Conservation (phyloP, 2,113 vertebrate species). For the Melospiza melodia region DNA sequence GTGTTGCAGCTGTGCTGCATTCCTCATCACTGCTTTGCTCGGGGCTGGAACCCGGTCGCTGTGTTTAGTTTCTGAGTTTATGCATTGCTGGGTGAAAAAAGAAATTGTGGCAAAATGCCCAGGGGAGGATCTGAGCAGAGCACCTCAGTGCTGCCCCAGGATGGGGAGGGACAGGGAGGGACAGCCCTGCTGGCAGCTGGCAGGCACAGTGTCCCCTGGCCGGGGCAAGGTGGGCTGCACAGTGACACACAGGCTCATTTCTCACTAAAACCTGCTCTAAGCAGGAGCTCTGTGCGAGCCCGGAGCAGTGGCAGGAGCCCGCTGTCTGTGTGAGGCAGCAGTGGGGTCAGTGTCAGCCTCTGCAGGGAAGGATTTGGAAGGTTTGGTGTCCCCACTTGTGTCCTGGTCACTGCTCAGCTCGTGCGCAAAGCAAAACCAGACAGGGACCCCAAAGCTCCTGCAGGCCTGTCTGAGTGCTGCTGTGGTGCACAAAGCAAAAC, state of each 20-base stretch:
- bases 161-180: not conserved
- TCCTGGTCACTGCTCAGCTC: not conserved
- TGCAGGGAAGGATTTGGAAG: not conserved
- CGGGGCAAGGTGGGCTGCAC: not conserved
- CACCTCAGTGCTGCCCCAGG: not conserved
- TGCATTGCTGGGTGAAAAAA: not conserved
- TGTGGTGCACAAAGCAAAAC: not conserved
- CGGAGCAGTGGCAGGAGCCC: accelerated
- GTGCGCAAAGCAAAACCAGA: accelerated
- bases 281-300: not conserved
- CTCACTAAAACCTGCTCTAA: not conserved
- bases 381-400: not conserved
- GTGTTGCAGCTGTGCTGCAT: not conserved
- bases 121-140: not conserved
- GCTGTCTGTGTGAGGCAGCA: accelerated
- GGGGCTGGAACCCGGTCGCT: not conserved
- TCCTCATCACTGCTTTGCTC: not conserved
- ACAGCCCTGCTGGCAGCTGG: accelerated
- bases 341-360: accelerated
- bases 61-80: not conserved
- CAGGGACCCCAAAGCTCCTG: not conserved
- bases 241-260: not conserved
- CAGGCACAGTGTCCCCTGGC: not conserved
- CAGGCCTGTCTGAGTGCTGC: not conserved
- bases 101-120: not conserved